These are phyloP conservation scores for Catotricha subobsoleta DNA, from an alignment of 2,888 invertebrate genomes.

Conservation along the genomic window DNA sequence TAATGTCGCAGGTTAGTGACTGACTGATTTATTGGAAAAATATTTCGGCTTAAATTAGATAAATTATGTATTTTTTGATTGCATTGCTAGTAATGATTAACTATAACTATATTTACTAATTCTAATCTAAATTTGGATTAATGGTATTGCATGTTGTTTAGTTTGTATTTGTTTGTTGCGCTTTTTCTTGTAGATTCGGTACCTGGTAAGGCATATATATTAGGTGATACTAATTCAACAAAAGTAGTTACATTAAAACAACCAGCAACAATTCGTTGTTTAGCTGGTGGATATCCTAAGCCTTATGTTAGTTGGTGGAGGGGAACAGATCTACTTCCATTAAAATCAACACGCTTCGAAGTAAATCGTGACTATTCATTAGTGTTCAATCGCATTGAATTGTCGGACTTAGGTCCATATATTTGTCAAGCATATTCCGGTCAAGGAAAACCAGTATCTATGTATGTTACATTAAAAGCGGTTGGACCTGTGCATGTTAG, in stretches of 20 bases:
- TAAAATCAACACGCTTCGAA: slow-evolving; percentile 34
- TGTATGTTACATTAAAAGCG: slow-evolving; percentile 55
- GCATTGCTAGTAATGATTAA: neutral
- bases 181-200: slow-evolving; percentile 37
- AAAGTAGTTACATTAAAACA: slow-evolving; percentile 52
- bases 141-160: neutral
- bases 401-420: slow-evolving; percentile 65
- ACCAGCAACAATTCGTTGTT: slow-evolving; percentile 55
- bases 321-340: slow-evolving; percentile 54
- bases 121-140: neutral
- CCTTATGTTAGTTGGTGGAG: slow-evolving; percentile 76
- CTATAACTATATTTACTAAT: neutral
- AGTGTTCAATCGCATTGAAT: slow-evolving; percentile 48
- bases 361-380: slow-evolving; percentile 57
- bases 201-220: slow-evolving; percentile 40
- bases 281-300: slow-evolving; percentile 62
- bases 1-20: slow-evolving; percentile 49
- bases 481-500: slow-evolving; percentile 46
- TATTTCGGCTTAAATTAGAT: neutral
- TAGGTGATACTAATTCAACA: slow-evolving; percentile 44
- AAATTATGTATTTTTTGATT: neutral
- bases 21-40: neutral
- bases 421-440: slow-evolving; percentile 83
- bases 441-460: slow-evolving; percentile 53
- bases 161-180: too few species aligned